Conservation (phyloP, 2,888 invertebrate genomes). For the Globia sparganii region DNA sequence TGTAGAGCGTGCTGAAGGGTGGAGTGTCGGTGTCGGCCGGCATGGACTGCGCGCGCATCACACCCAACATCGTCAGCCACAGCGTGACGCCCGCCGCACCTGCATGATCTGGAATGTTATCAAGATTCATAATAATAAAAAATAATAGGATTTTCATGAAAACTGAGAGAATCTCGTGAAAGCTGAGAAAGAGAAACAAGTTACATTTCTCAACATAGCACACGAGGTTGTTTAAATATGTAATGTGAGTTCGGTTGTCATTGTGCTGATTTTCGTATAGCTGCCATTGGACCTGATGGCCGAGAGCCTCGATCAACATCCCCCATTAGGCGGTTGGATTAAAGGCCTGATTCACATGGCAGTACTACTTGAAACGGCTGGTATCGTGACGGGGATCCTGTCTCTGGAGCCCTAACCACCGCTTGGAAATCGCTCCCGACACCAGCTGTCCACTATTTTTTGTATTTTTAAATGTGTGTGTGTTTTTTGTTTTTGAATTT, state of each 20-base stretch:
- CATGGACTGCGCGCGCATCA: slow-evolving; percentile 80
- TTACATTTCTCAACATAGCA: neutral
- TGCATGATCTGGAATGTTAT: slow-evolving; percentile 69
- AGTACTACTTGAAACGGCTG: neutral
- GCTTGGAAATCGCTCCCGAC: neutral
- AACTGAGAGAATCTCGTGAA: neutral
- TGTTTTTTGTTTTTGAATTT: too few species aligned
- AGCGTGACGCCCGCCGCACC: slow-evolving; percentile 82
- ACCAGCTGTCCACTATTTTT: neutral
- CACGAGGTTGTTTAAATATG: neutral
- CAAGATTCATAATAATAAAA: neutral
- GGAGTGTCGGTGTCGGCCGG: slow-evolving; percentile 88
- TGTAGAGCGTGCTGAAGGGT: slow-evolving; percentile 91
- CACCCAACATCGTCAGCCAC: slow-evolving; percentile 88
- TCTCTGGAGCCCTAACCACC: neutral
- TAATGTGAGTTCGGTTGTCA: neutral
- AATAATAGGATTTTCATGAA: neutral
- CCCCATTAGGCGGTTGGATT: neutral
- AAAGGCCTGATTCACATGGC: neutral
- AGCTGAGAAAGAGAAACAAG: neutral
- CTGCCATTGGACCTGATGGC: neutral
- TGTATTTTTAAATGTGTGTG: neutral
- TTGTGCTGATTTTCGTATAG: neutral
- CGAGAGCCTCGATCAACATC: neutral
- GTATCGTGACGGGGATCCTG: neutral